Base-by-base conservation (phyloP, 2,113 vertebrate genomes). In the Sclerurus mexicanus region DNA sequence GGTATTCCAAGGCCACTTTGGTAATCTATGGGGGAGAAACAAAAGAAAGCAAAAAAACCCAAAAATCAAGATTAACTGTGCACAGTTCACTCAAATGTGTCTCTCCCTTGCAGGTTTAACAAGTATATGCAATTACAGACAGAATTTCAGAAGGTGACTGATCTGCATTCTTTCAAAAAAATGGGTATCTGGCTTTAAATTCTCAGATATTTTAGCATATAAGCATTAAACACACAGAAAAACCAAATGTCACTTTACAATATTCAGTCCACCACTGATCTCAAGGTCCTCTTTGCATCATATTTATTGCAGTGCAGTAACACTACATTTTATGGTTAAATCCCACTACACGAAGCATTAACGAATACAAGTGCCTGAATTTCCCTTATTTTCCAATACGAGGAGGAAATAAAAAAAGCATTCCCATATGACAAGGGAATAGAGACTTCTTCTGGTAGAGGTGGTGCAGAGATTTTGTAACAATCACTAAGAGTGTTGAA, bases 1-100 rank as follows among this genome's bases (percentile, higher is more conserved):
- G 98, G 94, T 99, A 99, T 66, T 99, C 98, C 96, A 99, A 95
- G 84, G 98, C 99, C 92, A 99, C 93, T 95, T 98, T 98, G 77
- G 98, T 98, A 94, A 99, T 98, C 99, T 99, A 87, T n/a, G 79
- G 72, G 4, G 8, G 3, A 3, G 3, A 42, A 21, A 42, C 20
- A 20, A 39, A 35, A 14, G 20, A 17, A 33, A 23, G 21, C 11
- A 35, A 93, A 27, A 93, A 28, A 92, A 42, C 14, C 13, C 40
- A 42, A 24, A 79, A 47, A 27, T 25, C 7, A 56, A 58, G 12
- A 84, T 67, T 55, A 56, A 46, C 5, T 7, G 46, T 31, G 56
- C 14, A 23, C 6, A 55, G 24, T 62, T 93, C 56, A 82, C 22
- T 23, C 59, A 60, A 77, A 74, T 27, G 60, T 15, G 50, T 23